Conservation (phyloP, 2,888 invertebrate genomes). For the Platycnemis pennipes region DNA sequence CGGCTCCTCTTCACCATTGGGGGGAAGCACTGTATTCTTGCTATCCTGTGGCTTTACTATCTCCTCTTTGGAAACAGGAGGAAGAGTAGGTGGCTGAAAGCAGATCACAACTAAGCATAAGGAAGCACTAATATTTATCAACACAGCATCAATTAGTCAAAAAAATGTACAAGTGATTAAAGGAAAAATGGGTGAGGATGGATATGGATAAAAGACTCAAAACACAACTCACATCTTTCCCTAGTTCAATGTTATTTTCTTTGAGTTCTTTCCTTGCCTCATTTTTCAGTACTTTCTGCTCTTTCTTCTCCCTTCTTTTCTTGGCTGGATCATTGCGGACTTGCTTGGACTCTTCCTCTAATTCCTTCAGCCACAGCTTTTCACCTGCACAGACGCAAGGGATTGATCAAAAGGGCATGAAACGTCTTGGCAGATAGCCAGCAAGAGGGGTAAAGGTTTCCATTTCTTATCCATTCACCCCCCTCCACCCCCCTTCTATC, state of each 20-base stretch:
- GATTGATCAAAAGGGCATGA: constrained; percentile 38
- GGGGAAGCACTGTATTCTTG: neutral
- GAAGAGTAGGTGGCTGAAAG: constrained; percentile 42
- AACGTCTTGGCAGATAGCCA: constrained; percentile 45
- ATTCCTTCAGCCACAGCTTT: constrained; percentile 63
- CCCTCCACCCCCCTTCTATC: constrained; percentile 32
- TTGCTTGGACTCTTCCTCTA: constrained; percentile 52
- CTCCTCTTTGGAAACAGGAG: constrained; percentile 44
- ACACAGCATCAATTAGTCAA: neutral
- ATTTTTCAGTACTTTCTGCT: constrained; percentile 52
- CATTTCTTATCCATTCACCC: constrained; percentile 53
- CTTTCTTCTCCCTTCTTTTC: constrained; percentile 50
- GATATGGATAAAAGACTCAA: neutral
- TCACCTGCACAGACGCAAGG: constrained; percentile 52
- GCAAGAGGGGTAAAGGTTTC: neutral
- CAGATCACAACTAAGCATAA: constrained; percentile 63
- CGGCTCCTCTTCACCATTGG: constrained; percentile 64
- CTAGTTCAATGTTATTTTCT: neutral
- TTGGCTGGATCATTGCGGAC: constrained; percentile 33
- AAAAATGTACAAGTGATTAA: neutral
- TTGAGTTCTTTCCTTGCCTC: constrained; percentile 48
- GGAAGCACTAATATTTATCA: neutral
- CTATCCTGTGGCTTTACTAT: neutral
- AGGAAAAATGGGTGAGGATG: neutral
- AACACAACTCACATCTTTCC: constrained; percentile 53